phyloP scores from a whole-genome alignment of 1,140 invertebrate genomes.

The Procambarus clarkii region DNA sequence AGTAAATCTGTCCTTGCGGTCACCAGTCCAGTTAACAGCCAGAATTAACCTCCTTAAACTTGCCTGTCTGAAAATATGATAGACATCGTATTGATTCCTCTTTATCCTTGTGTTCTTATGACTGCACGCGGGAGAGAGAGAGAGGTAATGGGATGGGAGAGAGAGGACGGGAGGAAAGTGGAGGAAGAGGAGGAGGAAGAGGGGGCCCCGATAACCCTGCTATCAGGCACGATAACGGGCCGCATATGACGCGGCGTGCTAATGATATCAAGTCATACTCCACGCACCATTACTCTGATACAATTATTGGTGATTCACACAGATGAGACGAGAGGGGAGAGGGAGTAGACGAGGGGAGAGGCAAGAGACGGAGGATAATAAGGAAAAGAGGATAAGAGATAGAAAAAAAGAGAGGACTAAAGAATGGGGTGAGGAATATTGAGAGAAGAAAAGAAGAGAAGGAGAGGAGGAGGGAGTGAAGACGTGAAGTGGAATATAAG shows the following conservation, averaged over 20 bases:
- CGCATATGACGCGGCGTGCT: slow-evolving; percentile 33
- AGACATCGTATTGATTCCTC: too few species aligned
- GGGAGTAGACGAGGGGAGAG: not conserved
- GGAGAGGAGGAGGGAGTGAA: not conserved
- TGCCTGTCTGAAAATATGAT: too few species aligned
- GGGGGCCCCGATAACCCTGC: slow-evolving; percentile 37
- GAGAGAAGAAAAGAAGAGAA: not conserved
- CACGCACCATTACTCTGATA: slow-evolving; percentile 50
- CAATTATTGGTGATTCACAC: slow-evolving; percentile 62
- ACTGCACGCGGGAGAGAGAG: not conserved
- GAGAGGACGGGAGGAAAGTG: not conserved
- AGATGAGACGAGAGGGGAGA: slow-evolving; percentile 38
- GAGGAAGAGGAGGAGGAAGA: not conserved
- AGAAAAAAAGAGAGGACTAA: not conserved
- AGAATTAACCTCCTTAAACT: too few species aligned
- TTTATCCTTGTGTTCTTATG: not conserved
- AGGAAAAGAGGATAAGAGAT: not conserved
- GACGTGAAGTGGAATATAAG: too few species aligned
- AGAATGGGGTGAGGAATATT: not conserved
- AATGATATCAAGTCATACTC: slow-evolving; percentile 62
- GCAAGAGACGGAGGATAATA: too few species aligned
- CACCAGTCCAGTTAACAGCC: too few species aligned
- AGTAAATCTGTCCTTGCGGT: too few species aligned
- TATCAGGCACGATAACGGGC: slow-evolving; percentile 43
- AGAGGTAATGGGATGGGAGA: not conserved